Evolutionary conservation across 2,797 vertebrate species (phyloP).

Genomic region (Malacoraja senta): DNA sequence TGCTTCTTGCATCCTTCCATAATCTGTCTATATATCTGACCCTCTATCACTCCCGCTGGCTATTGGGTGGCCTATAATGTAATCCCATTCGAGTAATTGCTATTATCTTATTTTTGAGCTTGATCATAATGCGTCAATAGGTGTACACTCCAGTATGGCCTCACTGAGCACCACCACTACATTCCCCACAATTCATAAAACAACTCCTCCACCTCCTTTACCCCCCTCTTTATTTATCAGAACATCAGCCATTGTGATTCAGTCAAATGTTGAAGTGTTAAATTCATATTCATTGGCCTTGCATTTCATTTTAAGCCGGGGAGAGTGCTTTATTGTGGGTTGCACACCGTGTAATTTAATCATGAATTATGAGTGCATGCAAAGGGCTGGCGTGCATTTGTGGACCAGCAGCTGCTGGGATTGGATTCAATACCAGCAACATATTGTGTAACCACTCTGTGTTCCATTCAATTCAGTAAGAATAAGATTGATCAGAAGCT

Average conservation of each 20-base stretch:
- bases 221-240: slow-evolving; percentile 11
- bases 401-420: not conserved
- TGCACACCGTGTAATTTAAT: not conserved
- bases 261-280: slow-evolving; percentile 55
- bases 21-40: no score
- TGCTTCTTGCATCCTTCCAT: no score
- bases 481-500: slow-evolving; percentile 23
- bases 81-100: no score
- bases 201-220: no score
- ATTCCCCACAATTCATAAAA: no score
- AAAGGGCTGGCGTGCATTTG: not conserved
- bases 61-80: no score
- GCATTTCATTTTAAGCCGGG: slow-evolving; percentile 52
- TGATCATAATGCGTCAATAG: no score
- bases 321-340: slow-evolving; percentile 50
- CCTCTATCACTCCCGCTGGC: no score
- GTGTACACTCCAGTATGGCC: no score
- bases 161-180: no score
- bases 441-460: not conserved
- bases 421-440: slow-evolving; percentile 18
- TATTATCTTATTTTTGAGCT: no score
- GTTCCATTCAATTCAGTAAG: not conserved
- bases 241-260: slow-evolving; percentile 53
- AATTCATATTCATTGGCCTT: slow-evolving; percentile 53
- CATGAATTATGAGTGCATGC: not conserved